Evolutionary conservation across 2,888 invertebrate genomes (phyloP).

Genomic region (Ommatoiulus sabulosus): DNA sequence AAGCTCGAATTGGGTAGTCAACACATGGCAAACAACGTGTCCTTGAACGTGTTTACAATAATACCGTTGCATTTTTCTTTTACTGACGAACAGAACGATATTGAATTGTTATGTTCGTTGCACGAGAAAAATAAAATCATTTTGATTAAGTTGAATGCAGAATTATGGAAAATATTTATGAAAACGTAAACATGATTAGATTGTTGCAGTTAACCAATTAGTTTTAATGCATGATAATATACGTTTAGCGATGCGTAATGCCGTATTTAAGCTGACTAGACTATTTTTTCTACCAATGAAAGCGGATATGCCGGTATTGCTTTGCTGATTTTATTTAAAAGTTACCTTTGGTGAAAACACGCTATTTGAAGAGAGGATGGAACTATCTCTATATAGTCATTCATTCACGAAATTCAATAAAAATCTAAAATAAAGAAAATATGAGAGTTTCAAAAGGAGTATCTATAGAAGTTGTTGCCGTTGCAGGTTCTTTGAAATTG

Average conservation of each 20-base stretch:
- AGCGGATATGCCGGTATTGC: neutral
- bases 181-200: neutral
- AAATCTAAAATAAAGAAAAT: too few species aligned
- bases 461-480: too few species aligned
- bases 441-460: too few species aligned
- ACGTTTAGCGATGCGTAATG: neutral
- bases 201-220: neutral
- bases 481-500: too few species aligned
- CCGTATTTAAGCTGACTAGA: neutral
- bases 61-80: too few species aligned
- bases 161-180: too few species aligned
- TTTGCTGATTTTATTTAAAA: neutral
- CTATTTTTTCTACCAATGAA: neutral
- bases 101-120: too few species aligned
- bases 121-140: neutral
- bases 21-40: too few species aligned
- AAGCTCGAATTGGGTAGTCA: too few species aligned
- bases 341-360: neutral
- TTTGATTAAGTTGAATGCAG: neutral
- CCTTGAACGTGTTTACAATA: too few species aligned
- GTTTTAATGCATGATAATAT: neutral
- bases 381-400: neutral
- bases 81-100: too few species aligned
- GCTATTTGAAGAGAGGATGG: neutral
- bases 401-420: too few species aligned